phyloP scores from a whole-genome alignment of 1,140 invertebrate genomes.

The Cyclargus thomasi region DNA sequence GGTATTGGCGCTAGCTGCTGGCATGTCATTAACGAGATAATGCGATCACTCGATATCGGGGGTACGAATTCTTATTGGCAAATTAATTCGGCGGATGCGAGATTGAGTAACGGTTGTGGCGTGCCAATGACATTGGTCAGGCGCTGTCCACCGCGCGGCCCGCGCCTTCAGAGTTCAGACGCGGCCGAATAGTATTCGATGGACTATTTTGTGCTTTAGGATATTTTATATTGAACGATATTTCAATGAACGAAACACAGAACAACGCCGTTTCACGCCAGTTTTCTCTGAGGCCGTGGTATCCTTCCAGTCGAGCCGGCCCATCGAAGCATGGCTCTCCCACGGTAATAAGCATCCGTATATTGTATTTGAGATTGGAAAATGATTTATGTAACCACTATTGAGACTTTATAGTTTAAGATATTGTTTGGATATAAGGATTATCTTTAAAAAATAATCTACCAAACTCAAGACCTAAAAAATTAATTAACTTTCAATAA shows the following conservation, averaged over 20 bases:
- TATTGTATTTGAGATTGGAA: too few relatives aligned
- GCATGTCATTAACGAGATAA: slow-evolving; percentile 50
- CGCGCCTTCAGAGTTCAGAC: slow-evolving; percentile 31
- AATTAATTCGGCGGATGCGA: slow-evolving; percentile 70
- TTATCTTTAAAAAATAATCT: neutral
- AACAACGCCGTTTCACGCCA: too few relatives aligned
- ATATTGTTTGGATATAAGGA: too few relatives aligned
- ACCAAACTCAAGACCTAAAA: neutral
- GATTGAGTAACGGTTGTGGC: slow-evolving; percentile 68
- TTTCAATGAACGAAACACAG: too few relatives aligned
- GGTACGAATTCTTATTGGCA: slow-evolving; percentile 61
- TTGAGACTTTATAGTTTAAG: too few relatives aligned
- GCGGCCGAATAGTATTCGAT: slow-evolving; percentile 15
- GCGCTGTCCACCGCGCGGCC: slow-evolving; percentile 33
- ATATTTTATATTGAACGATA: too few relatives aligned
- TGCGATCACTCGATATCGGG: slow-evolving; percentile 50
- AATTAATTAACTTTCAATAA: neutral
- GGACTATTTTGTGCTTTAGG: slow-evolving; percentile 21
- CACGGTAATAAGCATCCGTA: too few relatives aligned
- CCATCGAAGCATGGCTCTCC: too few relatives aligned
- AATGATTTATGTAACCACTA: too few relatives aligned
- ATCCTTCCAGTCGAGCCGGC: too few relatives aligned
- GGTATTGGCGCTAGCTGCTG: slow-evolving; percentile 50
- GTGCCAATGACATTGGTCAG: slow-evolving; percentile 73
- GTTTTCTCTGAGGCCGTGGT: too few relatives aligned